Evolutionary conservation across 2,888 invertebrate species (phyloP).

Genomic region (Yponomeuta sedellus): DNA sequence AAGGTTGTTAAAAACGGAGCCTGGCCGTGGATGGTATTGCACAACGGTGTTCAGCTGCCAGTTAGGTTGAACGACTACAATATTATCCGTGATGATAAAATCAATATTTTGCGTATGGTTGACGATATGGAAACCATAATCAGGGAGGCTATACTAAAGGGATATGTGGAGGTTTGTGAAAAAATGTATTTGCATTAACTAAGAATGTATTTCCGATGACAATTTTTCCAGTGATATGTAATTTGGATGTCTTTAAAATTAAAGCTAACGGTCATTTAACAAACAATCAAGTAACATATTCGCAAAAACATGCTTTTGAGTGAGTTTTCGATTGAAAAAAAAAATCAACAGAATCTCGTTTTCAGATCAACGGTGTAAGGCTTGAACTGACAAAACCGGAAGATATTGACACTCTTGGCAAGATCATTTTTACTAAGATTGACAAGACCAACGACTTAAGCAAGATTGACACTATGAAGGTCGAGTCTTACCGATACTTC

Average conservation of each 20-base stretch:
- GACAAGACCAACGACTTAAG: conserved; percentile 62
- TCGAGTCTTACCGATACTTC: conserved; percentile 75
- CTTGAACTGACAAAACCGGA: conserved; percentile 55
- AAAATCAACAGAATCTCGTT: no score
- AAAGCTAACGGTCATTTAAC: no score
- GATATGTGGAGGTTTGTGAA: conserved; percentile 59
- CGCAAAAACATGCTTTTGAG: no score
- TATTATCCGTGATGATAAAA: conserved; percentile 43
- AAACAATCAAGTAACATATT: no score
- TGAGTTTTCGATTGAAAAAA: no score
- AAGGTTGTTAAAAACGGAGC: conserved; percentile 67
- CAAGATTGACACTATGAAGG: conserved; percentile 45
- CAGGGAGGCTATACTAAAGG: conserved; percentile 74
- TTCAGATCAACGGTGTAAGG: conserved; percentile 55
- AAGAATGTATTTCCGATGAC: background rate
- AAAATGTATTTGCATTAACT: background rate
- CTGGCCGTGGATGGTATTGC: conserved; percentile 73
- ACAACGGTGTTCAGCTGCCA: conserved; percentile 74
- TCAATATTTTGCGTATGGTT: conserved; percentile 41
- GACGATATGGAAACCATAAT: conserved; percentile 72
- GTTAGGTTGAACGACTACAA: conserved; percentile 65
- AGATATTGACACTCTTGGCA: conserved; percentile 74
- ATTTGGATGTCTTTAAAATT: no score
- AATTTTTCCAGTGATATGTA: no score
- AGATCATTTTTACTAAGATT: conserved; percentile 63